Evolutionary conservation across 2,797 vertebrate species (phyloP).

Genomic region (Onychomys leucogaster): DNA sequence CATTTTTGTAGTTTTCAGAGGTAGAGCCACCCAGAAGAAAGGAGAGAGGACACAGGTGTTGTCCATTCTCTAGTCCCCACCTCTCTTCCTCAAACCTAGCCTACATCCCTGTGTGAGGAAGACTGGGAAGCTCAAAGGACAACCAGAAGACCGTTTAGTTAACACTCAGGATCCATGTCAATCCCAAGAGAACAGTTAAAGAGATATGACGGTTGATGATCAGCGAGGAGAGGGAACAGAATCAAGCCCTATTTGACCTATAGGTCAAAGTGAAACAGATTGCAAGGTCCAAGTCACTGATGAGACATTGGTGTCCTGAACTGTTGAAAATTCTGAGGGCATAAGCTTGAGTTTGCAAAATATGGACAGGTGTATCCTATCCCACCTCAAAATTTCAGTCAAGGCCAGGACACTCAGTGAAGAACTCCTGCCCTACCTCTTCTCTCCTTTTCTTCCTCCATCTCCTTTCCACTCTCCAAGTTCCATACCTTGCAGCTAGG

Average conservation of each 20-base stretch:
- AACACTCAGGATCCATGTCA: neutral
- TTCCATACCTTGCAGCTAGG: conserved; percentile 35
- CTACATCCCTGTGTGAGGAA: neutral
- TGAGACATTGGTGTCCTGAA: conserved; percentile 20
- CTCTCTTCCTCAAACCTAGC: conserved; percentile 12
- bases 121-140: neutral
- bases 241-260: neutral
- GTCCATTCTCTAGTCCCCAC: conserved; percentile 1
- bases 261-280: neutral
- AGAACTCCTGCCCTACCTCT: neutral
- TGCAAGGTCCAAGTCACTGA: conserved; percentile 14
- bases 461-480: neutral
- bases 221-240: conserved; percentile 5
- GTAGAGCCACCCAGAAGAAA: conserved; percentile 39
- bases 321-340: conserved; percentile 11
- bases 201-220: neutral
- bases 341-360: conserved; percentile 51
- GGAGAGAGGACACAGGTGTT: conserved; percentile 1
- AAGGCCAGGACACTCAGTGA: conserved; percentile 5
- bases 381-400: neutral
- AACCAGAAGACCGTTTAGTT: neutral
- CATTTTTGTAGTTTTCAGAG: conserved; percentile 34
- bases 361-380: neutral
- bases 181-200: conserved; percentile 21
- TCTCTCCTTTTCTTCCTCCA: neutral